phyloP scores from a whole-genome alignment of 2,797 vertebrate genomes.

The Cuculus canorus region DNA sequence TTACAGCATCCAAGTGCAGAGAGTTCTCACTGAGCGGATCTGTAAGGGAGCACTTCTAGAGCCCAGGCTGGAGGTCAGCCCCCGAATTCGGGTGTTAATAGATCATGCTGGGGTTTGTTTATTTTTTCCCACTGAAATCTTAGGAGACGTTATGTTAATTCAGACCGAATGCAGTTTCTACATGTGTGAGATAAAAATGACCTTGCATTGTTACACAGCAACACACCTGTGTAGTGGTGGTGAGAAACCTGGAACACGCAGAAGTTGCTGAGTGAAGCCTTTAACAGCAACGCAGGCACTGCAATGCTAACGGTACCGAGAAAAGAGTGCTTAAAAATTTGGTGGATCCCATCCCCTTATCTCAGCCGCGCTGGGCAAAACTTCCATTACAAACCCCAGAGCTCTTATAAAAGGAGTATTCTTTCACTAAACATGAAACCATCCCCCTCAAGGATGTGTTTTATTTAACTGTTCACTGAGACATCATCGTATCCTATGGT shows the following conservation, averaged over 20 bases:
- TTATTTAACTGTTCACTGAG: background rate
- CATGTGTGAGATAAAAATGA: constrained; percentile 16
- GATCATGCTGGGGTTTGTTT: background rate
- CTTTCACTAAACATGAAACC: background rate
- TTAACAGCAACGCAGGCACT: constrained; percentile 17
- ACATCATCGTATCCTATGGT: background rate
- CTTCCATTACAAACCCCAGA: background rate
- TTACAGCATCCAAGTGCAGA: background rate
- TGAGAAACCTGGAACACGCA: background rate
- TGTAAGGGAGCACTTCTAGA: background rate
- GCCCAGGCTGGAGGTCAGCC: background rate
- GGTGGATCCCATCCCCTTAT: too few species aligned
- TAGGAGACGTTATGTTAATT: background rate
- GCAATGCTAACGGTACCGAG: constrained; percentile 34
- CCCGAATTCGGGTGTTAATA: background rate
- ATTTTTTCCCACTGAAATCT: background rate
- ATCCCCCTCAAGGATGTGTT: background rate
- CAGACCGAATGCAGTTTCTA: background rate
- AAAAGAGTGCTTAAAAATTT: background rate
- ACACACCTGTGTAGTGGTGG: background rate
- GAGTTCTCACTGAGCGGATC: background rate
- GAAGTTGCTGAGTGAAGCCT: constrained; percentile 39
- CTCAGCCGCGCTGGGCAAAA: too few species aligned
- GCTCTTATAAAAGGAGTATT: background rate
- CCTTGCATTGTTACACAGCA: constrained; percentile 57